Evolutionary conservation across 2,113 vertebrate genomes (phyloP).

Genomic region (Hyla sarda): DNA sequence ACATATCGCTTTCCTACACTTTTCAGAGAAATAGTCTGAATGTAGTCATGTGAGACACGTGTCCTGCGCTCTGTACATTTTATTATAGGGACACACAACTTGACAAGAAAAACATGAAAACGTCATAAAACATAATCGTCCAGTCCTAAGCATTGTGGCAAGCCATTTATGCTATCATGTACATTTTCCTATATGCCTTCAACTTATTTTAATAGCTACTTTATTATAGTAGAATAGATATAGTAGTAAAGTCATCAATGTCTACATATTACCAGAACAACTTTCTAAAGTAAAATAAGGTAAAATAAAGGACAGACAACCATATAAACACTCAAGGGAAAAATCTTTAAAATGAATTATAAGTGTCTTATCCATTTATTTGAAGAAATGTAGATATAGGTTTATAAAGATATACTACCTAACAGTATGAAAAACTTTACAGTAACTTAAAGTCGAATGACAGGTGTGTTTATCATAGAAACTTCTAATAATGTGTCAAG

Average conservation of each 20-base stretch:
- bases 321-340: background rate
- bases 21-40: slow-evolving; percentile 3
- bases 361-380: background rate
- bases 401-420: background rate
- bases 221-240: too few relatives aligned
- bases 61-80: background rate
- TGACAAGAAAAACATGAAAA: background rate
- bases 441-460: background rate
- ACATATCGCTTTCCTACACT: slow-evolving; percentile 28
- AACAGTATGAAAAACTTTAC: background rate
- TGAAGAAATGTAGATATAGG: background rate
- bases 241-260: background rate
- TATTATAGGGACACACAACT: background rate
- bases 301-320: background rate
- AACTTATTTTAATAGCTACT: background rate
- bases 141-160: background rate
- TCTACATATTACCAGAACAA: background rate
- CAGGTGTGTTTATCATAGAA: background rate
- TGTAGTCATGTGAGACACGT: slow-evolving; percentile 14
- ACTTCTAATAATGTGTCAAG: background rate
- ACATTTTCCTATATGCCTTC: background rate
- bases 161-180: background rate
- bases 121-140: background rate
- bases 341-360: background rate
- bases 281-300: background rate